Evolutionary conservation across 2,888 invertebrate genomes (phyloP).

Genomic region (Dysmachus trigonus): DNA sequence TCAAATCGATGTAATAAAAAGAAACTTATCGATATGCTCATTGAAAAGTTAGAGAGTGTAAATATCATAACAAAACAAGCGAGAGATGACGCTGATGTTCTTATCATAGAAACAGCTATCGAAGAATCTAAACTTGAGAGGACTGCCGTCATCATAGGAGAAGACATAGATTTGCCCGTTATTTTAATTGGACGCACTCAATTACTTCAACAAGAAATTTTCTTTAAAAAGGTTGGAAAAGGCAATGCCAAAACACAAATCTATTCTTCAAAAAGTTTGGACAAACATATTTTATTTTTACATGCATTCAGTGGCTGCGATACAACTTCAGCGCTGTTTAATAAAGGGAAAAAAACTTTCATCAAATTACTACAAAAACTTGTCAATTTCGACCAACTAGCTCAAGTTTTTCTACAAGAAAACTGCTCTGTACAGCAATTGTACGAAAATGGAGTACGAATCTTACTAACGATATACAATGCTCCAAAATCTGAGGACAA

Average conservation of each 20-base stretch:
- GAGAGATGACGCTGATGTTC: too few relatives aligned
- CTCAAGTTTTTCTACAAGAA: neutral
- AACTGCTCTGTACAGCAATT: constrained; percentile 8
- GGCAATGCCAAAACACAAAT: constrained; percentile 38
- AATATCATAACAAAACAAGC: constrained; percentile 26
- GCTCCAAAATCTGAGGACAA: too few relatives aligned
- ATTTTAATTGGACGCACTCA: constrained; percentile 36
- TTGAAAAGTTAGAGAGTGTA: constrained; percentile 26
- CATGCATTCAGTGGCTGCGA: constrained; percentile 8
- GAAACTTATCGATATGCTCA: neutral
- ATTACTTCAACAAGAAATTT: constrained; percentile 17
- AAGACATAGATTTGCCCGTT: constrained; percentile 26
- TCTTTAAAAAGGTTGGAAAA: constrained; percentile 23
- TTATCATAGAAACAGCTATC: constrained; percentile 4
- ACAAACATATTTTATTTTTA: constrained; percentile 2
- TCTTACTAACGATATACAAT: too few relatives aligned
- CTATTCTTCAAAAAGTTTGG: constrained; percentile 36
- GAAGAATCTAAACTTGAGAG: neutral
- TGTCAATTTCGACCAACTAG: neutral
- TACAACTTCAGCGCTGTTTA: constrained; percentile 7
- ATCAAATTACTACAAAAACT: neutral
- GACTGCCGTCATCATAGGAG: neutral
- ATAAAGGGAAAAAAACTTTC: neutral
- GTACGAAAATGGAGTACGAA: too few relatives aligned
- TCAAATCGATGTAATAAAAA: constrained; percentile 35